phyloP scores from a whole-genome alignment of 1,140 invertebrate genomes.

The Philaenus spumarius region DNA sequence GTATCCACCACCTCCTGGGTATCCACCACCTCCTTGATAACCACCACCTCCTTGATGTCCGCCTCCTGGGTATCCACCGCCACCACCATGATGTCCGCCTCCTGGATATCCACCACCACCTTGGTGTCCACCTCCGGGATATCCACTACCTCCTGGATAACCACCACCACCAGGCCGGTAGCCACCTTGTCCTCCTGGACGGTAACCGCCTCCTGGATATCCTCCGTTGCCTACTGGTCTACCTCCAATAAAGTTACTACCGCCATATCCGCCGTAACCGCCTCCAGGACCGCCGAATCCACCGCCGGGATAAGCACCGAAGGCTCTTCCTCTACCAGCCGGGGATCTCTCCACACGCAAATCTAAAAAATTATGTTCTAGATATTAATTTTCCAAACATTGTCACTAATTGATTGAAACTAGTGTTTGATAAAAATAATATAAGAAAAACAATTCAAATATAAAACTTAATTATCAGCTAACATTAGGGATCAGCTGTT shows the following conservation, averaged over 20 bases:
- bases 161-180: neutral
- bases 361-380: no score
- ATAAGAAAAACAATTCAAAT: no score
- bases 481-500: no score
- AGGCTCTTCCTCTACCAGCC: neutral
- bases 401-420: no score
- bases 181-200: neutral
- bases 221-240: neutral
- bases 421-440: no score
- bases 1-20: neutral
- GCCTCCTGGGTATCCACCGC: neutral
- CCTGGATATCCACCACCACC: neutral
- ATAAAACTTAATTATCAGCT: no score
- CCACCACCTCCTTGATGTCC: neutral
- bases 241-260: neutral
- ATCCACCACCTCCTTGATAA: conserved; percentile 3
- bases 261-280: conserved; percentile 5
- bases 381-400: no score
- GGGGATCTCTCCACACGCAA: no score
- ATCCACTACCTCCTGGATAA: neutral
- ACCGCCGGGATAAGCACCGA: conserved; percentile 2
- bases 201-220: neutral
- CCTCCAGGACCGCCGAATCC: conserved; percentile 12
- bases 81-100: conserved; percentile 1
- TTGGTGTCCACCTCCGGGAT: neutral